Conservation (phyloP, 2,888 invertebrate species). For the Drosophila macrospina region DNA sequence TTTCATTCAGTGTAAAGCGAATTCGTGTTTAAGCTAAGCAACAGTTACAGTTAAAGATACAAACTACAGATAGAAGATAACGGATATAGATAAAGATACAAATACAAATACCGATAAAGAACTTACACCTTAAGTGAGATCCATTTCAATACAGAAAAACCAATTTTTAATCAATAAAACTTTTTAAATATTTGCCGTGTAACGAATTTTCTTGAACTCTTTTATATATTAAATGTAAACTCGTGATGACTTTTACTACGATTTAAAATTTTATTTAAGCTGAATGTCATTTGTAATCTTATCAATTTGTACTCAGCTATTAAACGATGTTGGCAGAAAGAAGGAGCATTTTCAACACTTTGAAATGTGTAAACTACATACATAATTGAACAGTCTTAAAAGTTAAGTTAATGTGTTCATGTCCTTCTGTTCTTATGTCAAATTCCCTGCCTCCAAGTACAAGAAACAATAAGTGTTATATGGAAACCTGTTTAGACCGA, state of each 20-base stretch:
- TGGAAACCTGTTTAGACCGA: no score
- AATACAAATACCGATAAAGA: constrained; percentile 1
- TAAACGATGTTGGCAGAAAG: no score
- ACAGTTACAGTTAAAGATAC: constrained; percentile 14
- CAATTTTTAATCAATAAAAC: constrained; percentile 41
- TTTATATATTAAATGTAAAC: background rate
- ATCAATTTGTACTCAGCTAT: no score
- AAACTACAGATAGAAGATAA: constrained; percentile 12
- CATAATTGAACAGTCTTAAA: no score
- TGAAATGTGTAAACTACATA: no score
- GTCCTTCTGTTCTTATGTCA: no score
- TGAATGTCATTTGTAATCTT: no score
- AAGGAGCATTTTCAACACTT: no score
- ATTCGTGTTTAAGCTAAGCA: constrained; percentile 41
- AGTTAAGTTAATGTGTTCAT: no score
- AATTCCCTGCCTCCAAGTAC: no score
- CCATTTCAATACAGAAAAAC: constrained; percentile 14
- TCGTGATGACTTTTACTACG: background rate
- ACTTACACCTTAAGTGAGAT: constrained; percentile 1
- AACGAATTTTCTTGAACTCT: background rate
- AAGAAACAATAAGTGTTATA: no score
- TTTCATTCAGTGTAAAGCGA: constrained; percentile 39
- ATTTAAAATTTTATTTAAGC: background rate
- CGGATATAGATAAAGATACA: background rate
- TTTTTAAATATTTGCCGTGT: constrained; percentile 43